Base-by-base conservation (phyloP, 2,797 vertebrate genomes). In the Apodemus agrarius region DNA sequence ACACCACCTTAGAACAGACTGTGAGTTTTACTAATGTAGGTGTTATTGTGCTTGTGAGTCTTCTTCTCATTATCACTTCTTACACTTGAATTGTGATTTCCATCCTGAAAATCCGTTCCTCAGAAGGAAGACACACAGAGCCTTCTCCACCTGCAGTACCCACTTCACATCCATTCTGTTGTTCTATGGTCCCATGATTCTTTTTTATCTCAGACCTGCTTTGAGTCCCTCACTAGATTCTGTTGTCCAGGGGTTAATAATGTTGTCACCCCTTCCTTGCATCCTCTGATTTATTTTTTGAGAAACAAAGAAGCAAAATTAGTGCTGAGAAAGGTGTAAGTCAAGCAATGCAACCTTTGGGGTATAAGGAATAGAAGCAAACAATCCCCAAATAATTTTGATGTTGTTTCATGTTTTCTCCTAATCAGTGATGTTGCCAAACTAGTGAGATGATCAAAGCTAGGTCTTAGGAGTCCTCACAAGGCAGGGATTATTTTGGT, bases 61-160 rank as follows among this genome's bases (percentile, higher is more conserved):
- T 97, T 72, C 80, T 93, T n/a, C n/a, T n/a, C 4, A 93, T 97
- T 12, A 82, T 96, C 21, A 49, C 54, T 54, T 96, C 93, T 46
- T 97, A 97, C 26, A 72, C 78, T 7, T 74, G 3, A 29, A 96
- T 97, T 0, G 40, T 96, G 3, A 22, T 89, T n/a, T 97, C 95
- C 63, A 93, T 97, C 40, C 22, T 96, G 92, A 96, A 96, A 93
- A 98, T 97, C 72, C n/a, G 54, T 14, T 97, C 97, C 14, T 94
- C 82, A 0, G 79, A 81, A 59, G 95, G 97, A 65, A 89, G 93
- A 82, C 40, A 4, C 26, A 21, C 2, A 10, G 89, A 79, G 97
- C 92, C 43, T 98, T 97, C 59, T 96, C 97, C 8, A 97, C 96
- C 6, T 98, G 97, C 82, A 97, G 92, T 63, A 96, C 92, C 12